Percentiles rank a stretch among this genome's conserved stretches.
Evolutionary conservation across 2,888 invertebrate species (phyloP).

Genomic region (Drosophila borborema): DNA sequence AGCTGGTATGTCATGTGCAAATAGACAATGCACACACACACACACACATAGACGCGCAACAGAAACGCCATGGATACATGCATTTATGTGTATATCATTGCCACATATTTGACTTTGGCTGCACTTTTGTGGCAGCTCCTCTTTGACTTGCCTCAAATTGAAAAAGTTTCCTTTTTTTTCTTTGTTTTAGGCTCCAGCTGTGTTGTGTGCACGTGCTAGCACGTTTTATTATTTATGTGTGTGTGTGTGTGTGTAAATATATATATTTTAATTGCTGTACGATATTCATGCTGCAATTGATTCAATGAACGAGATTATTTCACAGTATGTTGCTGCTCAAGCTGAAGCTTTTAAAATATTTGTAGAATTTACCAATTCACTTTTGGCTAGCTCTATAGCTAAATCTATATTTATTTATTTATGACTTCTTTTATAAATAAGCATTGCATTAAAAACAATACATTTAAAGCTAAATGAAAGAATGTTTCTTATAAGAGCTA

Average conservation of each 20-base stretch:
- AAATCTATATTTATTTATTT: no score
- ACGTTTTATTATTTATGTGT: not conserved
- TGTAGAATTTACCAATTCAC: no score
- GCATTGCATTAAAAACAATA: no score
- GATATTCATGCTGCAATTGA: not conserved
- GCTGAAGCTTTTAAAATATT: not conserved
- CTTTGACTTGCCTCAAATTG: slow-evolving; percentile 54
- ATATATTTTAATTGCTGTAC: not conserved
- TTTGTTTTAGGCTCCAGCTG: not conserved
- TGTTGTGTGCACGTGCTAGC: not conserved
- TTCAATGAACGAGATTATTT: not conserved
- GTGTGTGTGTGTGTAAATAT: not conserved
- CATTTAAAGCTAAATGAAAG: no score
- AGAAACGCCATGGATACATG: slow-evolving; percentile 33
- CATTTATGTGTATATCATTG: slow-evolving; percentile 54
- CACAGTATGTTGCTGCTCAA: not conserved
- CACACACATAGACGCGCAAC: slow-evolving; percentile 5
- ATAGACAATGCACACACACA: slow-evolving; percentile 35
- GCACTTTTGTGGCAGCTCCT: slow-evolving; percentile 33
- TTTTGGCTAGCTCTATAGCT: no score
- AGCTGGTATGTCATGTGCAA: slow-evolving; percentile 47
- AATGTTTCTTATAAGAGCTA: no score
- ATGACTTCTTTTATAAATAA: no score
- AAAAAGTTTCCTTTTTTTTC: slow-evolving; percentile 49
- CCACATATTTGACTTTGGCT: slow-evolving; percentile 67